Evolutionary conservation across 2,888 invertebrate species (phyloP).

Genomic region (Lysandra coridon): DNA sequence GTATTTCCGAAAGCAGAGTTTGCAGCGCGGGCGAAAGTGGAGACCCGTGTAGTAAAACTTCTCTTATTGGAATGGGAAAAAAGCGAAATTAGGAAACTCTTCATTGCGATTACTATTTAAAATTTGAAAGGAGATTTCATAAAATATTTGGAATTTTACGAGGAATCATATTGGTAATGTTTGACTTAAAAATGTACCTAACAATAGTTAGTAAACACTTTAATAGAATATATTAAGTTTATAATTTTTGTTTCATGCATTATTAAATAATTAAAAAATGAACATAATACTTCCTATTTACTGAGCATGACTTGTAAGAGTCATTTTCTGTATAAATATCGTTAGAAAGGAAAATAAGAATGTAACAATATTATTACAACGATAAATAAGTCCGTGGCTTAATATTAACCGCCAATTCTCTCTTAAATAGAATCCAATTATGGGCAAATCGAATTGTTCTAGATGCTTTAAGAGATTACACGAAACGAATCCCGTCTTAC

Average conservation of each 20-base stretch:
- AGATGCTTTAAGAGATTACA: slow-evolving; percentile 38
- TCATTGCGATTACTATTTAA: background rate
- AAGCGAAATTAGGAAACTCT: slow-evolving; percentile 9
- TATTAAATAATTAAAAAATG: too few species aligned
- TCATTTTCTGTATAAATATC: too few species aligned
- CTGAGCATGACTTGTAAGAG: background rate
- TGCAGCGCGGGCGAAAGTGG: slow-evolving; percentile 16
- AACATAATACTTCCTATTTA: background rate
- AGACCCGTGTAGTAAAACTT: slow-evolving; percentile 25
- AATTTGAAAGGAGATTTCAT: background rate
- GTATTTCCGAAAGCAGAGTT: slow-evolving; percentile 25
- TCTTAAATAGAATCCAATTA: slow-evolving; percentile 25
- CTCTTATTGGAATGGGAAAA: slow-evolving; percentile 13
- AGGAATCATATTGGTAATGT: background rate
- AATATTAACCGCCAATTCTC: slow-evolving; percentile 1
- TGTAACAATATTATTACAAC: background rate
- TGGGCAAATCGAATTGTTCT: slow-evolving; percentile 12
- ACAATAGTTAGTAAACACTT: background rate
- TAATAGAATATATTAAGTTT: background rate
- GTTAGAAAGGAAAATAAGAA: too few species aligned
- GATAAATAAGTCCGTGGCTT: background rate
- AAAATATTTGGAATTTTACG: background rate
- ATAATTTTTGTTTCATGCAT: too few species aligned
- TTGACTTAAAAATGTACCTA: too few species aligned
- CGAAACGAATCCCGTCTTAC: slow-evolving; percentile 41